Base-by-base conservation (phyloP, 2,888 invertebrate species). In the Tribolium freemani region DNA sequence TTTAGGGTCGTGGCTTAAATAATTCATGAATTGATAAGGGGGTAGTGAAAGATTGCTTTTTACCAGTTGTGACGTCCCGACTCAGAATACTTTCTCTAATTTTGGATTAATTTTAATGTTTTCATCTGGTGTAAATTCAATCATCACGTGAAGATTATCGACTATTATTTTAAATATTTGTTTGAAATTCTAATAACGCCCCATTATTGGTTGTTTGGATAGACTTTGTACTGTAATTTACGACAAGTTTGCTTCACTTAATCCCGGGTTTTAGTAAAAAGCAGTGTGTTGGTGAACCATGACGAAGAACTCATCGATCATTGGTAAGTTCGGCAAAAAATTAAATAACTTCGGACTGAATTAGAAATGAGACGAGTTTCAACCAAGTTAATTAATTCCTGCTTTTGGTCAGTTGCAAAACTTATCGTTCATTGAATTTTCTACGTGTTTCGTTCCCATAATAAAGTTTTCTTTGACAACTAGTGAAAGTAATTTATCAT, bases 11-110 rank as follows among this genome's bases (percentile, higher is more conserved):
- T 45, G 64, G 3, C 5, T 38, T 53, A 64, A 64, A 64, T 64
- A 64, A 64, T 64, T 64, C 54, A 64, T 64, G 54, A 54, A 54
- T 54, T 53, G 64, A 64, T 64, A 64, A 64, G 54, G 64, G 60
- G 44, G 64, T 54, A 54, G 54, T 64, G 54, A 64, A 64, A 64
- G 64, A 54, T 64, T 64, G 53, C 54, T 64, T 64, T 64, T 64
- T 54, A 54, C 64, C 64, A 45, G 50, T 63, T 63, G 31, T 63
- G 63, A 61, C 64, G 64, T 51, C 51, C 44, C 51, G 63, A 51
- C 51, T 63, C 30, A 31, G 31, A n/a, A 38, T 64, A 21, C 53
- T 53, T 38, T 30, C 63, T 20, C 38, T 38, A 2, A n/a, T 48
- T 54, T 53, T 11, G 44, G 21, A 64, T 54, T 53, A 53, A 64